These are phyloP conservation scores for Synaphobranchus kaupii DNA, from an alignment of 2,797 vertebrate genomes.

Conservation along the genomic window DNA sequence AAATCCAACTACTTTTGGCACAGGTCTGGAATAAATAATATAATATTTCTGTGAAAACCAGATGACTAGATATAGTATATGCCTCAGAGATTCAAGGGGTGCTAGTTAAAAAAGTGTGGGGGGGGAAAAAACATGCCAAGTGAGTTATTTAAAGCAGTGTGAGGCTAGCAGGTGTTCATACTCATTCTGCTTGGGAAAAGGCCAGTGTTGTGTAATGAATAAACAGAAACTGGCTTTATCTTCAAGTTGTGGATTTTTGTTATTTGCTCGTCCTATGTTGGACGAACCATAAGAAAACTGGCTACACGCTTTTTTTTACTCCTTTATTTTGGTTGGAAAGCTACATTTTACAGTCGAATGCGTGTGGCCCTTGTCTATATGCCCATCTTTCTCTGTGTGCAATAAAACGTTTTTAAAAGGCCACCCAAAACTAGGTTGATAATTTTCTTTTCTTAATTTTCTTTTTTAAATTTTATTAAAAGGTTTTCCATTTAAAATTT, in stretches of 20 bases:
- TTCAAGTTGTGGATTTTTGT: background rate
- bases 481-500: no score
- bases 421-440: no score
- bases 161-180: constrained; percentile 13
- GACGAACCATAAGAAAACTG: background rate
- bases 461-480: no score
- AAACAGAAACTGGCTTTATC: background rate
- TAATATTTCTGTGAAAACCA: background rate
- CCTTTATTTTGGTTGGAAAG: background rate
- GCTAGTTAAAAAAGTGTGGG: background rate
- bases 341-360: no score
- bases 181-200: background rate
- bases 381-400: no score
- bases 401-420: no score
- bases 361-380: no score
- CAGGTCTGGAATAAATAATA: no score
- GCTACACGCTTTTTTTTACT: background rate
- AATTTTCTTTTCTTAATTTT: no score
- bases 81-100: background rate
- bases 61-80: background rate
- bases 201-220: background rate
- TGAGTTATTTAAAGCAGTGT: background rate
- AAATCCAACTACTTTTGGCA: no score
- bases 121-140: background rate
- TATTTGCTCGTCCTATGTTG: background rate